Evolutionary conservation across 1,140 invertebrate genomes (phyloP), one percentile per base, ranked within the genome.

Genomic region (Phymorhynchus buccinoides): DNA sequence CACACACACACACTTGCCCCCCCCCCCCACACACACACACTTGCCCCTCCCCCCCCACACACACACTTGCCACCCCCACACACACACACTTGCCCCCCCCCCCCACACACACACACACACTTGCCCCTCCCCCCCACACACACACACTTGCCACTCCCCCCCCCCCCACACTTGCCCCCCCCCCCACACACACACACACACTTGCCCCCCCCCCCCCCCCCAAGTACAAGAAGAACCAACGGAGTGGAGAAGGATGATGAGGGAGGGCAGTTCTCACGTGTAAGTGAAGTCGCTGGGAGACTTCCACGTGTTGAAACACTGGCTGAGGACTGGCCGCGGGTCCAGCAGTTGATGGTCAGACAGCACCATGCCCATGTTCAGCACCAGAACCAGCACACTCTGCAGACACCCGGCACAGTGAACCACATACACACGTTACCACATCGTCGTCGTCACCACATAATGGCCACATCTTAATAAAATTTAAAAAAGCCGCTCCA

Each of bases 281-380:
- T 41, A 41, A 16, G 37, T 41, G 16, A 75, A 41, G 73, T 75
- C 73, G 2, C 42, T 3, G 0, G 35, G 35, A 0, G 77, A 79
- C 41, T 79, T 79, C 77, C 77, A 79, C 3, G 77, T 79, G 77
- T 52, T 79, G 77, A 79, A 79, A 22, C 77, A 79, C 4, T 79
- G 27, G 1, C 2, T 48, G 1, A 79, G 1, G 41, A 14, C 27
- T 6, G 42, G n/a, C 22, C 42, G 66, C 37, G 32, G 39, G 27
- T 79, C 77, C 42, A 79, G n/a, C 37, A 27, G 37, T 0, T 75
- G 73, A 6, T 41, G 14, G 32, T 3, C 73, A 18, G 35, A 79
- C 18, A 32, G 27, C 77, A 79, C 77, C 42, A 79, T 48, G 77
- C 4, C 41, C 37, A 52, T 9, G 77, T 79, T 79, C 39, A 48